A percentile compares a stretch with the other conserved stretches of the same genome.
phyloP scores from a whole-genome alignment of 2,797 vertebrate species.

The Varecia variegata region DNA sequence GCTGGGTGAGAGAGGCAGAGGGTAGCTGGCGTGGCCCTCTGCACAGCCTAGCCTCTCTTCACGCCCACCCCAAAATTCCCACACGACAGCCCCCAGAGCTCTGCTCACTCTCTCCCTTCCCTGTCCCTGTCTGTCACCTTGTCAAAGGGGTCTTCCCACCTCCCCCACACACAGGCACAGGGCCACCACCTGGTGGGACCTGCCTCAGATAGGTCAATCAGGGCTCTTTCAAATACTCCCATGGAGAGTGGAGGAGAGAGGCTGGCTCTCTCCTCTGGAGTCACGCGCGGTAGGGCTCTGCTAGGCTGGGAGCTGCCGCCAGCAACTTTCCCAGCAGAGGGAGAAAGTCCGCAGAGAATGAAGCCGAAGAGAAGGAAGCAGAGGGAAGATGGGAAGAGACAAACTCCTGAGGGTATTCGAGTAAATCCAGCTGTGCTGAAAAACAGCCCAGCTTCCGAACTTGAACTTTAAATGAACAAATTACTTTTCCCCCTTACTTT shows the following conservation, averaged over 20 bases:
- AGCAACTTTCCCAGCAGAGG: neutral
- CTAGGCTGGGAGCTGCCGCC: neutral
- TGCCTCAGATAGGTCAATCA: neutral
- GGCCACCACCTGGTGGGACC: neutral
- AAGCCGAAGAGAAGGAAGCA: neutral
- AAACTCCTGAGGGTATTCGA: neutral
- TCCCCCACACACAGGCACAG: neutral
- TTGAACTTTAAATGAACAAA: neutral
- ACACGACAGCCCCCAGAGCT: neutral
- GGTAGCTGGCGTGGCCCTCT: neutral
- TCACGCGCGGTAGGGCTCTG: fast-evolving
- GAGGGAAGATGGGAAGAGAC: neutral
- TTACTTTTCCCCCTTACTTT: neutral
- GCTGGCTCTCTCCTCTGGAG: neutral
- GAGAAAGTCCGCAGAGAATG: neutral
- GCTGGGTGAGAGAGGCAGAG: neutral
- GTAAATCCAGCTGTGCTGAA: neutral
- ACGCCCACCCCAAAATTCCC: neutral
- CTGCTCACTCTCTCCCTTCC: neutral
- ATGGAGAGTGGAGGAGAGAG: neutral
- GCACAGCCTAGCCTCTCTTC: neutral
- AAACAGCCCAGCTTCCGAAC: neutral
- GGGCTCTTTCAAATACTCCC: neutral
- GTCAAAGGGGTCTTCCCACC: neutral
- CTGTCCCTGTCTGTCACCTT: neutral